phyloP scores from a whole-genome alignment of 2,797 vertebrate species.

The Rhabdomys pumilio region DNA sequence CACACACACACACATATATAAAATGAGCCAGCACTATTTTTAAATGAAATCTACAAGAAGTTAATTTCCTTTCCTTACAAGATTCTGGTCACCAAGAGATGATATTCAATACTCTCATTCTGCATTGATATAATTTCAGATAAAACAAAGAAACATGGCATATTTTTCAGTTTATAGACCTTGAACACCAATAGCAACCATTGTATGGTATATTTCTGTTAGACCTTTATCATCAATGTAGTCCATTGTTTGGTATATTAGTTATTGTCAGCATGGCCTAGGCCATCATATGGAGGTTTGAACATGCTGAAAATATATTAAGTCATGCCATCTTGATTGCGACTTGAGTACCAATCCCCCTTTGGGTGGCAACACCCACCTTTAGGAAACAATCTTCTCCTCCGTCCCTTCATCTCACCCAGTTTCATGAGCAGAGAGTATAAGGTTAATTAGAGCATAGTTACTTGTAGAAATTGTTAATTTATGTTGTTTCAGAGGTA shows the following conservation, averaged over 20 bases:
- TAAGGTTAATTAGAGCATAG: not conserved
- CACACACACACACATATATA: no score
- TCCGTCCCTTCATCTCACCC: not conserved
- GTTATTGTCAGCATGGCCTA: not conserved
- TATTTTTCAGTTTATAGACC: not conserved
- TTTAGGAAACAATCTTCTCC: not conserved
- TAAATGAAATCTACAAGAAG: not conserved
- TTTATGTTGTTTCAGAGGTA: not conserved
- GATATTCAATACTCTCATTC: not conserved
- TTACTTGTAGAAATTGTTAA: not conserved
- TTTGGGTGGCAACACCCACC: not conserved
- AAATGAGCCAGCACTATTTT: not conserved
- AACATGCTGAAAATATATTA: constrained; percentile 34
- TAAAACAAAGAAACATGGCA: not conserved
- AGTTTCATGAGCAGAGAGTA: not conserved
- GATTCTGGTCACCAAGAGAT: constrained; percentile 8
- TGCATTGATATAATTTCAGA: constrained; percentile 64
- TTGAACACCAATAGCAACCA: not conserved
- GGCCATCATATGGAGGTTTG: not conserved
- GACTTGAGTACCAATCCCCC: not conserved
- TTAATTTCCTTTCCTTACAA: constrained; percentile 33
- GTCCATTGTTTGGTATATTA: not conserved
- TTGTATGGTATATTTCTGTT: not conserved
- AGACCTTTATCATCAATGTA: not conserved
- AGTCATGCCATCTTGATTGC: not conserved